These are phyloP conservation scores for Grantiella picta DNA, from an alignment of 2,113 vertebrate genomes.

Conservation along the genomic window DNA sequence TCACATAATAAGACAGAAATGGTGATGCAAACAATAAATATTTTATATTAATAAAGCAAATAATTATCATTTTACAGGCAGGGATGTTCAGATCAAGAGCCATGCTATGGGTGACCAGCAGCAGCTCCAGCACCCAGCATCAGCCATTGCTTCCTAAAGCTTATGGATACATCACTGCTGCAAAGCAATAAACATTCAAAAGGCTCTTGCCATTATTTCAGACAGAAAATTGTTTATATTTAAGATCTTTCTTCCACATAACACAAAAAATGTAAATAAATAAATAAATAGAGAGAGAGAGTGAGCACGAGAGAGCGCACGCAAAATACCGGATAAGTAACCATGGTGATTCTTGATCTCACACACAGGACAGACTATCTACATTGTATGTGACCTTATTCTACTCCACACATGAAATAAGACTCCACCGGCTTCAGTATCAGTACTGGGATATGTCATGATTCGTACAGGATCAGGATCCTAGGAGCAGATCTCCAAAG, in stretches of 20 bases:
- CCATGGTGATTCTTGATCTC: constrained; percentile 50
- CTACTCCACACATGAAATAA: background rate
- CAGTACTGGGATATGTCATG: background rate
- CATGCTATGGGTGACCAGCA: background rate
- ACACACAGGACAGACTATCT: background rate
- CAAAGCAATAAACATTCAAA: background rate
- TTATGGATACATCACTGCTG: background rate
- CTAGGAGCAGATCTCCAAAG: background rate
- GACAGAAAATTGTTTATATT: background rate
- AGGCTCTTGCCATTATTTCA: background rate
- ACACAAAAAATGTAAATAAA: background rate
- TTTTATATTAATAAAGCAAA: background rate
- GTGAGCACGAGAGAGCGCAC: rapidly evolving
- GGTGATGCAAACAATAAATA: background rate
- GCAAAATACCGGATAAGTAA: background rate
- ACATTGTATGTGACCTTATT: background rate
- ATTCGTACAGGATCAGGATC: background rate
- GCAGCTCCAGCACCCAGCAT: background rate
- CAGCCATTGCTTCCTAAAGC: background rate
- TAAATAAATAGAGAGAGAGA: background rate
- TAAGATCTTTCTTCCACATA: background rate
- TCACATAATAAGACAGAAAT: background rate
- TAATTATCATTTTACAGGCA: background rate
- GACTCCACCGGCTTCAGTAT: background rate
- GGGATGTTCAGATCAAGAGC: background rate